Conservation (phyloP, 2,113 vertebrate species). For the Erythrolamprus reginae region DNA sequence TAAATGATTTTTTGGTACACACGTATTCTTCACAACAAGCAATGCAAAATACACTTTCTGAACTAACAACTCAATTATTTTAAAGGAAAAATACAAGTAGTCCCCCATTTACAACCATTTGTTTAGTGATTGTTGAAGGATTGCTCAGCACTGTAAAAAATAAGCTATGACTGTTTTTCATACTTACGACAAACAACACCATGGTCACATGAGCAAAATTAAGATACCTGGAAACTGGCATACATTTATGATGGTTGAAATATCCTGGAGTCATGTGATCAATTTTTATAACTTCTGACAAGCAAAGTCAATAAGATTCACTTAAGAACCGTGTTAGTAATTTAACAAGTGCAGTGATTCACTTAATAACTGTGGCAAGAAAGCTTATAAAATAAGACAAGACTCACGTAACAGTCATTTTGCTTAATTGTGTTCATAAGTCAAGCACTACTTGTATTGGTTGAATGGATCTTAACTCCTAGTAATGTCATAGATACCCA, state of each 20-base stretch:
- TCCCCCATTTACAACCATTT: not conserved
- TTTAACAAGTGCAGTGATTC: too few species aligned
- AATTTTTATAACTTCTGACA: too few species aligned
- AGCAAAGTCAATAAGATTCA: too few species aligned
- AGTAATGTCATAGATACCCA: not conserved
- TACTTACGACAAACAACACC: not conserved
- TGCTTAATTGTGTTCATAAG: not conserved
- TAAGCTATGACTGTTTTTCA: not conserved
- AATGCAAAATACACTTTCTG: not conserved
- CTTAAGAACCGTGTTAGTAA: too few species aligned
- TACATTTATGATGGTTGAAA: not conserved
- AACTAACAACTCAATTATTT: not conserved
- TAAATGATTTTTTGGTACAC: not conserved
- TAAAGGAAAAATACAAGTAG: not conserved
- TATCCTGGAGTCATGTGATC: too few species aligned
- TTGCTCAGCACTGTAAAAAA: not conserved
- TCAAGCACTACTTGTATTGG: too few species aligned
- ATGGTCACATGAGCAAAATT: not conserved
- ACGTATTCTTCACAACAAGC: not conserved
- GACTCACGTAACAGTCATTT: not conserved
- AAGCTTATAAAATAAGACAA: too few species aligned
- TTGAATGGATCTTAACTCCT: not conserved
- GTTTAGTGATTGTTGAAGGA: not conserved
- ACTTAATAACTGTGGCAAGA: too few species aligned
- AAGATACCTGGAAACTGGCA: not conserved